Base-by-base conservation (phyloP, 2,113 vertebrate genomes). In the Mustela lutreola region DNA sequence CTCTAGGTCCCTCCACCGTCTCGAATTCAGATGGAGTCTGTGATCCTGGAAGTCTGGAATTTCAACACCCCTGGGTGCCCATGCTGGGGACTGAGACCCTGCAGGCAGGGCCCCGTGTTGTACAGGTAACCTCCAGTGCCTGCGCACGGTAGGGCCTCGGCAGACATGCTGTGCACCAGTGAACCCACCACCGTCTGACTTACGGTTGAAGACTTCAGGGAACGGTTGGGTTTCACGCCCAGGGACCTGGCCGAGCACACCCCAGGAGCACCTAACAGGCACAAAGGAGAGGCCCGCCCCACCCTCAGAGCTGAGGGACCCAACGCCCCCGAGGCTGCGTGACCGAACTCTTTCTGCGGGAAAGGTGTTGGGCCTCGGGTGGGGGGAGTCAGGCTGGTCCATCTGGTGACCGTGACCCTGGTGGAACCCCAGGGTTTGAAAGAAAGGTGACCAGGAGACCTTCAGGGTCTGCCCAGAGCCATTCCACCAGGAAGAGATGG, bases 111-210 rank as follows among this genome's bases (percentile, higher is more conserved):
- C 2, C 11, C 19, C 7, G 0, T 7, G 79, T 89, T 36, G 1
- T 4, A 12, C 42, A 24, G 58, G 31, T 7, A 26, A n/a, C 81
- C 56, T 26, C 36, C 7, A 8, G 56, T 31, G 0, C 45, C 9
- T 11, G 56, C 2, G 2, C 21, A 21, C 22, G 4, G 50, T 3
- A 56, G 12, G 24, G 2, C 42, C 26, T 50, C 10, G 0, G 56
- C 36, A 12, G 12, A 18, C 0, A 11, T 4, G 48, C 4, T 0
- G 10, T 19, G 39, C 24, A 0, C 7, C 26, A 1, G 33, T 28
- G 50, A 50, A 7, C 4, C 12, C 3, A 8, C 39, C 24, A 11
- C 62, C 7, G 10, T 78, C 45, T 80, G 73, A 45, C 14, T 42
- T 4, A 60, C n/a, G n/a, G 48, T 16, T 28, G 60, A 15, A 0